A percentile compares a stretch with the other conserved stretches of the same genome.
phyloP scores from a whole-genome alignment of 2,888 invertebrate genomes.

The Adineta ricciae region DNA sequence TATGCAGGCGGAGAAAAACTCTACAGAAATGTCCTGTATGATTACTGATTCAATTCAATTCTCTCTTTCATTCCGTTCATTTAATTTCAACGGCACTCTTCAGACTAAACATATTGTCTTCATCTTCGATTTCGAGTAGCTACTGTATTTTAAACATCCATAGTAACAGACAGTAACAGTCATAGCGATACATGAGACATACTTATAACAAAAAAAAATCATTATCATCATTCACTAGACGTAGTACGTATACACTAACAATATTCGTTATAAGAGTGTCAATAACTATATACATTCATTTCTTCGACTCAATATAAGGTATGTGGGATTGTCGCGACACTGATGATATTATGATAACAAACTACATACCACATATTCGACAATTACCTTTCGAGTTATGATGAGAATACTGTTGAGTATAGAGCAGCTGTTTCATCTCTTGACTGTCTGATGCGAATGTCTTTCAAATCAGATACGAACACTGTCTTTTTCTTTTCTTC shows the following conservation, averaged over 20 bases:
- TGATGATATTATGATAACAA: not conserved
- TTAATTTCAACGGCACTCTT: not conserved
- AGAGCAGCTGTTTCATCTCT: not conserved
- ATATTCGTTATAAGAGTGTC: not conserved
- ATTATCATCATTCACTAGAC: not conserved
- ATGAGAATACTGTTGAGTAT: not conserved
- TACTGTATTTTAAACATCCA: not conserved
- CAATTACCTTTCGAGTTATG: conserved; percentile 11
- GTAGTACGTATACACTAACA: not conserved
- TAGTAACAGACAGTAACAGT: not conserved
- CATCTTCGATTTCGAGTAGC: not conserved
- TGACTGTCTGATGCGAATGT: not conserved
- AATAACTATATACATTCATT: not conserved
- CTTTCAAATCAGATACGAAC: not conserved
- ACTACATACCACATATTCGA: not conserved
- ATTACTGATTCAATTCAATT: not conserved
- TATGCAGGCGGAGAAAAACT: not conserved
- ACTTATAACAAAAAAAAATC: not conserved
- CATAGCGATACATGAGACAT: not conserved
- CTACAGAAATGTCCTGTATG: not conserved
- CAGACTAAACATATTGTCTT: not conserved
- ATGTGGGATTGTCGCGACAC: not conserved
- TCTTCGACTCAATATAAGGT: not conserved
- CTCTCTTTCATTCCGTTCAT: not conserved
- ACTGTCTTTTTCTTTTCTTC: not conserved